Evolutionary conservation across 2,888 invertebrate genomes (phyloP), one percentile per base, ranked within the genome.

Genomic region (Xanthia togata): DNA sequence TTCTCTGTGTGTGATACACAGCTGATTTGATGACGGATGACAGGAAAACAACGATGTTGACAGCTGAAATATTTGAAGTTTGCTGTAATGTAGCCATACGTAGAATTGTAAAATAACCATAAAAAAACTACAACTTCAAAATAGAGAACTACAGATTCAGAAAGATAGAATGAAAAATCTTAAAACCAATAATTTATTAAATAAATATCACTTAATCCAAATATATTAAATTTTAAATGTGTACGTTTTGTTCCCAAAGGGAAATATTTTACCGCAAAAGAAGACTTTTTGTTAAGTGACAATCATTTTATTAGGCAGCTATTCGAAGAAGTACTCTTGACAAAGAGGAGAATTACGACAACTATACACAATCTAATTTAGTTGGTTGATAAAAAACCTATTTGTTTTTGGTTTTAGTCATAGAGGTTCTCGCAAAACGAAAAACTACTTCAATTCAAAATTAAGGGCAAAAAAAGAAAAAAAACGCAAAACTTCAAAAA

Each of bases 1-100:
- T 92, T 96, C 95, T 92, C 94, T 94, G 95, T 95, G 94, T 94
- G 94, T 93, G 93, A 94, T 94, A 95, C 96, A 96, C 97, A 96
- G 96, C 97, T 97, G 96, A 96, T 96, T 96, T 95, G 93, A 93
- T 94, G 93, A 90, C 89, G 89, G 89, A 81, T 95, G 96, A 95
- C 95, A 95, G 92, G 85, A 94, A 93, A 95, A 96, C 95, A 96
- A 82, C 89, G 82, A 90, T 92, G 93, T 91, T 93, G 91, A 82
- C 86, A 91, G 76, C 69, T 26, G 50, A 44, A 79, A 88, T 87
- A 81, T 55, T 70, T 72, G 74, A 84, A 67, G 79, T 78, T 82
- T 38, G 9, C 2, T 6, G 0, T 57, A 76, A 79, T 87, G 75
- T 88, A 90, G 87, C 90, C 85, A 88, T 73, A 38, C 5, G 3